phyloP scores from a whole-genome alignment of 2,888 invertebrate species.

The Timema podura region DNA sequence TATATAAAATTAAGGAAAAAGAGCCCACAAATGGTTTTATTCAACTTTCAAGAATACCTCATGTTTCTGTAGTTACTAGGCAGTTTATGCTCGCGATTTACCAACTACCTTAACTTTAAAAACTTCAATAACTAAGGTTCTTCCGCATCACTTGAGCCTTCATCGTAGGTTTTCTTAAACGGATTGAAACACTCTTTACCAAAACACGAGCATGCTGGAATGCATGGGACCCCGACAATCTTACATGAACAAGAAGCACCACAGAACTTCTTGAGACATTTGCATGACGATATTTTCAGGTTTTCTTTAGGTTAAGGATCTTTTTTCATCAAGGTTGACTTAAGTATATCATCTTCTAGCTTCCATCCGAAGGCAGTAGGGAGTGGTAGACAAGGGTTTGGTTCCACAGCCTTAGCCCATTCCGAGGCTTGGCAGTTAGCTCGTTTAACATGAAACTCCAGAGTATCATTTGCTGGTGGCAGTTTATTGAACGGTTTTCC shows the following conservation, averaged over 20 bases:
- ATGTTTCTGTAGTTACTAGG: no score
- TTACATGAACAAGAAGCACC: constrained; percentile 7
- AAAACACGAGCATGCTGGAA: neutral
- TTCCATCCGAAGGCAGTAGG: constrained; percentile 1
- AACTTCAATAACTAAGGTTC: neutral
- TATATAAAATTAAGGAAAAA: no score
- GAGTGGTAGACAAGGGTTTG: neutral
- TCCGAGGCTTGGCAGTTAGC: neutral
- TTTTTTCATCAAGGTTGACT: neutral
- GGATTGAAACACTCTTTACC: neutral
- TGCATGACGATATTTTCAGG: neutral
- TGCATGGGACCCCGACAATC: neutral
- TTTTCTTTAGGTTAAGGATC: neutral
- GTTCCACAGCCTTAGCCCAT: constrained; percentile 5
- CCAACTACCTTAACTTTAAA: no score
- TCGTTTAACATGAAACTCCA: neutral
- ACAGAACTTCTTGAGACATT: constrained; percentile 12
- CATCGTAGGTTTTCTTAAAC: constrained; percentile 2
- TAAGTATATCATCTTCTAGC: neutral
- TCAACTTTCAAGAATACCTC: no score
- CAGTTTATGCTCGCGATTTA: no score
- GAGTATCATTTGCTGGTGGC: neutral
- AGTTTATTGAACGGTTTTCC: neutral
- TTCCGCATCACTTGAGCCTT: constrained; percentile 3
- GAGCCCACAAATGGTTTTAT: no score